Evolutionary conservation across 2,797 vertebrate genomes (phyloP).

Genomic region (Mastacembelus armatus): DNA sequence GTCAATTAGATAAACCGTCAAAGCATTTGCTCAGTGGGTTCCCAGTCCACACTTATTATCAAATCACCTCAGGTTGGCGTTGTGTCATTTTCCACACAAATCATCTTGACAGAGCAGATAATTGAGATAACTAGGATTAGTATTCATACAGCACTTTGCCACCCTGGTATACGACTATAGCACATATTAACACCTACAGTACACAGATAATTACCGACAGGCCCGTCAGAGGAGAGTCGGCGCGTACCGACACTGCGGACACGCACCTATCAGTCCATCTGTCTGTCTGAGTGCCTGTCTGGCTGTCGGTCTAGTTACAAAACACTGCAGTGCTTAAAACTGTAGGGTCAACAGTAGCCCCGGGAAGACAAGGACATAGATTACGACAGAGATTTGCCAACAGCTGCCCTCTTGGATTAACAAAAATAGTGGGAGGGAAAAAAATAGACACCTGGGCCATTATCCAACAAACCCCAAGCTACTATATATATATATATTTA

Average conservation of each 20-base stretch:
- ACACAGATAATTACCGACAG: constrained; percentile 56
- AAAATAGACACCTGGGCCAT: constrained; percentile 52
- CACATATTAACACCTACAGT: constrained; percentile 57
- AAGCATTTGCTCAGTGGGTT: constrained; percentile 65
- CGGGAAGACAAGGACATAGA: constrained; percentile 65
- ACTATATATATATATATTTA: too few relatives aligned
- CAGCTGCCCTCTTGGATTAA: constrained; percentile 75
- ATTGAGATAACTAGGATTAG: constrained; percentile 67
- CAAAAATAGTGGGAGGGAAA: constrained; percentile 49
- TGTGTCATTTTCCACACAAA: constrained; percentile 69
- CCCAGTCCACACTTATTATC: constrained; percentile 67
- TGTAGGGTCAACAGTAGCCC: constrained; percentile 55
- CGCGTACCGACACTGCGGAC: constrained; percentile 11
- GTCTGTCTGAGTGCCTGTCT: constrained; percentile 50
- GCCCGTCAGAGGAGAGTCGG: constrained; percentile 35
- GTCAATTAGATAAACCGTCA: constrained; percentile 76
- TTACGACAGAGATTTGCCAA: constrained; percentile 71
- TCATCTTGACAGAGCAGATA: constrained; percentile 68
- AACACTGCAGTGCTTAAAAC: constrained; percentile 57
- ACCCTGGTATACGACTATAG: constrained; percentile 33
- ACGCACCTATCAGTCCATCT: constrained; percentile 46
- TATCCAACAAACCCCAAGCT: constrained; percentile 52
- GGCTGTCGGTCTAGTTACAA: constrained; percentile 49
- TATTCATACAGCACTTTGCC: constrained; percentile 51
- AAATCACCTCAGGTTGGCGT: constrained; percentile 72